Conservation (phyloP, 2,888 invertebrate species). For the Sicus ferrugineus region DNA sequence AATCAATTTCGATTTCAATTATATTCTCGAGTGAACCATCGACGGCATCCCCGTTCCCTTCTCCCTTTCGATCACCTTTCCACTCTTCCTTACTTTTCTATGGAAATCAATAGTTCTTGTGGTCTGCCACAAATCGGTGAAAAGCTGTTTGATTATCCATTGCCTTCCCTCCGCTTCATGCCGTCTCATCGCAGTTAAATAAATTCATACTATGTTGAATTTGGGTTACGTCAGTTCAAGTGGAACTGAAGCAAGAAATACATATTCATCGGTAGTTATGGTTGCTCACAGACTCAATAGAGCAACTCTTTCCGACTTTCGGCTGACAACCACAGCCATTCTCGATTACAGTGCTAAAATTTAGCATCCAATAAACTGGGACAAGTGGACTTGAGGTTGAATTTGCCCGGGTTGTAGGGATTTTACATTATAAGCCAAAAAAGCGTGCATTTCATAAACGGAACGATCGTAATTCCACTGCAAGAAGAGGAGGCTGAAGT, state of each 20-base stretch:
- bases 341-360: background rate
- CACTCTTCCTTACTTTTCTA: background rate
- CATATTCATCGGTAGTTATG: slow-evolving; percentile 1
- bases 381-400: slow-evolving; percentile 7
- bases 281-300: background rate
- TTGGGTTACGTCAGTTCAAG: slow-evolving; percentile 14
- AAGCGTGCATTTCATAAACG: background rate
- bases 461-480: background rate
- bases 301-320: background rate
- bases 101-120: background rate
- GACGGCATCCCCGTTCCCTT: background rate
- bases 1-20: slow-evolving; percentile 20
- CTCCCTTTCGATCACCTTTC: background rate
- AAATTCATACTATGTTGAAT: slow-evolving; percentile 2
- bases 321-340: background rate
- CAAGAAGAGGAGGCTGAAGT: background rate
- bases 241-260: background rate
- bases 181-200: background rate
- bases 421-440: background rate
- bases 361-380: background rate
- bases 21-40: slow-evolving; percentile 4
- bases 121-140: slow-evolving; percentile 4
- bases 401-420: background rate
- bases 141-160: background rate
- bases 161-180: background rate